Percentiles rank a stretch among this genome's conserved stretches.
These are phyloP conservation scores for Rissa tridactyla DNA, from an alignment of 2,113 vertebrate species.

Conservation along the genomic window DNA sequence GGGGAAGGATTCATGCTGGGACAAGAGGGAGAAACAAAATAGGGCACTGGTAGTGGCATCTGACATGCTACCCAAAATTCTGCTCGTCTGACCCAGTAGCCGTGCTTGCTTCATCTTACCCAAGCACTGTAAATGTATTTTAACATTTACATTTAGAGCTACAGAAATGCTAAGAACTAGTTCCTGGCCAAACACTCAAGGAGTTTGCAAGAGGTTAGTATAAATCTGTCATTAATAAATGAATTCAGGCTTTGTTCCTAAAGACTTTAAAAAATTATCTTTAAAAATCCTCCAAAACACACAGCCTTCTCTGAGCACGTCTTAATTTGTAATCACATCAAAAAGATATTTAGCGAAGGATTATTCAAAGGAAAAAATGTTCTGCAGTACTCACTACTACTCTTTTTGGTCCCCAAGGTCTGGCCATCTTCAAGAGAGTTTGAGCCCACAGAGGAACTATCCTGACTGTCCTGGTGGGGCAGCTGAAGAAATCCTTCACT, in stretches of 20 bases:
- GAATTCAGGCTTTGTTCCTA: not conserved
- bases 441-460: conserved; percentile 95
- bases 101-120: not conserved
- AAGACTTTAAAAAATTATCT: not conserved
- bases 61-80: not conserved
- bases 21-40: not conserved
- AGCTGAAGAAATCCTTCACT: conserved; percentile 89
- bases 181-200: not conserved
- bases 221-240: not conserved
- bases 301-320: not conserved
- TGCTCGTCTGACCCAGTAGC: not conserved
- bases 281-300: not conserved
- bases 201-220: not conserved
- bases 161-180: not conserved
- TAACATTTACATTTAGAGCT: not conserved
- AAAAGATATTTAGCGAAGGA: not conserved
- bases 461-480: conserved; percentile 89
- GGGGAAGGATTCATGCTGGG: conserved; percentile 1
- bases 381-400: conserved; percentile 89
- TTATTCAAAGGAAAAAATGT: not conserved
- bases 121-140: not conserved
- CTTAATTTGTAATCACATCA: not conserved
- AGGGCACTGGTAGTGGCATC: not conserved
- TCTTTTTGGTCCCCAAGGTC: conserved; percentile 85
- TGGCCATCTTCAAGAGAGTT: conserved; percentile 94